phyloP scores from a whole-genome alignment of 2,113 vertebrate species.

The Malaclemys terrapin region DNA sequence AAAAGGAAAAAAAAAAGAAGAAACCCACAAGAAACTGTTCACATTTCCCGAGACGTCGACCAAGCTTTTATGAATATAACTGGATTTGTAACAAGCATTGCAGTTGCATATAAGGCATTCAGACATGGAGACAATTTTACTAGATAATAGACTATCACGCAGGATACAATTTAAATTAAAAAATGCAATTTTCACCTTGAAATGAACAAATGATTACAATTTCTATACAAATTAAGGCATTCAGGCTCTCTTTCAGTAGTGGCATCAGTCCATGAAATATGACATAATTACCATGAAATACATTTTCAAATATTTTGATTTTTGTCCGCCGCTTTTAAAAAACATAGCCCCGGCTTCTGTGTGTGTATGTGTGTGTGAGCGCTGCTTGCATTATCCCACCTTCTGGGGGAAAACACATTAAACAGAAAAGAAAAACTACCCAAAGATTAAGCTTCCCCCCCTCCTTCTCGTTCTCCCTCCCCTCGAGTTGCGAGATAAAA shows the following conservation, averaged over 20 bases:
- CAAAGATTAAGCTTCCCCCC: conserved; percentile 86
- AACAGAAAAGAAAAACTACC: conserved; percentile 90
- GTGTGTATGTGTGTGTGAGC: conserved; percentile 70
- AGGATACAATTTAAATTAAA: conserved; percentile 99
- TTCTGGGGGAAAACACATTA: conserved; percentile 92
- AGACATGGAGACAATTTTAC: conserved; percentile 99
- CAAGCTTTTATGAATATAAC: conserved; percentile 96
- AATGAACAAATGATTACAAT: conserved; percentile 99
- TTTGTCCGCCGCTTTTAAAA: conserved; percentile 95
- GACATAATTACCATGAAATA: conserved; percentile 99
- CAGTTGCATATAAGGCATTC: conserved; percentile 91
- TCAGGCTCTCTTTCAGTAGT: conserved; percentile 98
- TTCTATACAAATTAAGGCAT: conserved; percentile 99
- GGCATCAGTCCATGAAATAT: conserved; percentile 98
- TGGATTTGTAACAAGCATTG: conserved; percentile 94
- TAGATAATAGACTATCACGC: conserved; percentile 99
- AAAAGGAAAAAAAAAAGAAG: neutral
- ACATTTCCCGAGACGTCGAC: conserved; percentile 90
- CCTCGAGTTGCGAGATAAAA: conserved; percentile 93
- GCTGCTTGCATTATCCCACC: conserved; percentile 84
- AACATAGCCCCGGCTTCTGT: conserved; percentile 91
- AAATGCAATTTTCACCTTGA: conserved; percentile 99
- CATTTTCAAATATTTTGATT: conserved; percentile 99
- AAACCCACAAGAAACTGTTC: conserved; percentile 75
- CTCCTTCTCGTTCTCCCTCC: conserved; percentile 62